Evolutionary conservation across 2,113 vertebrate species (phyloP), one percentile per base, ranked within the genome.

Genomic region (Petromus typicus): DNA sequence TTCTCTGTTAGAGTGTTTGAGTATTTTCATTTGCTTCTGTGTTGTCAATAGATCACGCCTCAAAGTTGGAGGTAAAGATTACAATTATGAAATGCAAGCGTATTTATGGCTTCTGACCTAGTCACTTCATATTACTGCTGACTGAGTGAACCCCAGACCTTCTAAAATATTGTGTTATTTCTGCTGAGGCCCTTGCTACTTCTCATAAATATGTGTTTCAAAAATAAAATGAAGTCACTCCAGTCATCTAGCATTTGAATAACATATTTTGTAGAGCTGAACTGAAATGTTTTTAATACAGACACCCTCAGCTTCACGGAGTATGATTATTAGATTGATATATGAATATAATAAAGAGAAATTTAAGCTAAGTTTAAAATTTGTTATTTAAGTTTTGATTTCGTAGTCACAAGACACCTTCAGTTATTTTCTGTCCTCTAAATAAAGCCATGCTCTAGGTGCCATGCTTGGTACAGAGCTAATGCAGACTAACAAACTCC

Each of bases 121-220:
- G 56, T 30, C 83, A 89, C 71, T 40, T 93, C 80, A 73, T 93
- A 64, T 86, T 90, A 95, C 71, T 97, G 86, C 95, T 97, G 94
- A 96, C 86, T 89, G 86, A n/a, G 25, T 96, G 91, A 97, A 97
- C 91, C 71, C 25, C 66, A 89, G 89, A 75, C 83, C 83, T 97
- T 17, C 85, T 97, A 95, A 96, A 95, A 96, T 96, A 97, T 97
- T 97, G 80, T 93, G 84, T 80, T 91, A 97, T 97, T 97, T 97
- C 84, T 0, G 0, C 91, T 88, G 93, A 95, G 61, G 48, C 59
- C 37, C 37, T 94, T 95, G 69, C 86, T 93, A 86, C 90, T 95
- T 91, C 89, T 97, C 95, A 97, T 97, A 97, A 97, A 97, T 96
- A 96, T 64, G 17, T 91, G 84, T 83, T 95, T 40, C 23, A 5